A percentile compares a stretch with the other conserved stretches of the same genome.
phyloP scores from a whole-genome alignment of 2,888 invertebrate genomes.

The Sesamia inferens region DNA sequence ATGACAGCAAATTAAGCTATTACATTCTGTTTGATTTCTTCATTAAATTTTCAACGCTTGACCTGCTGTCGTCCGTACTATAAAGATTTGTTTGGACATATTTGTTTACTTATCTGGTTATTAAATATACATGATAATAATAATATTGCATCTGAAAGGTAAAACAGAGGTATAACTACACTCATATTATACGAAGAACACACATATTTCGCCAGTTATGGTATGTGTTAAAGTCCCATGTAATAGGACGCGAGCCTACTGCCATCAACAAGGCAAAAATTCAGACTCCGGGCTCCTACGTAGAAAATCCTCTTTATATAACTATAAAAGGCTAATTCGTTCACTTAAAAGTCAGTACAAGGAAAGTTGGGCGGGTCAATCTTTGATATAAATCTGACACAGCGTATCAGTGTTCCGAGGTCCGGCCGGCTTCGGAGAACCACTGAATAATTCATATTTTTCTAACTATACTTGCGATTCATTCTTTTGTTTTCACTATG shows the following conservation, averaged over 20 bases:
- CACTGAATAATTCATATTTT: constrained; percentile 78
- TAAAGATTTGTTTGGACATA: background rate
- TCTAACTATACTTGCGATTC: constrained; percentile 75
- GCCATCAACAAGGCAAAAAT: background rate
- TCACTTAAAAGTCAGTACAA: constrained; percentile 40
- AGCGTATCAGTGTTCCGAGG: constrained; percentile 68
- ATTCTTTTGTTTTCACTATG: constrained; percentile 75
- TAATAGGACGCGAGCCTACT: background rate
- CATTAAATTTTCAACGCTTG: too few species aligned
- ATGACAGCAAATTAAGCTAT: too few species aligned
- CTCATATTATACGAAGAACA: background rate
- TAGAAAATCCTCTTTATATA: background rate
- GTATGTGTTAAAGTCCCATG: background rate
- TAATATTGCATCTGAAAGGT: background rate
- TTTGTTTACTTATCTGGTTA: background rate
- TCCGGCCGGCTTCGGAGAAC: constrained; percentile 59
- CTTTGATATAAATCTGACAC: constrained; percentile 74
- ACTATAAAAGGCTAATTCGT: constrained; percentile 25
- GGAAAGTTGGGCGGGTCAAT: constrained; percentile 67
- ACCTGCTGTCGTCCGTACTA: too few species aligned
- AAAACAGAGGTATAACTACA: background rate
- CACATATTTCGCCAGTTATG: background rate
- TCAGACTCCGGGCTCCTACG: background rate
- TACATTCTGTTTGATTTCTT: too few species aligned
- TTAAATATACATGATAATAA: too few species aligned